Conservation (phyloP, 2,797 vertebrate genomes). For the Lagorchestes hirsutus region DNA sequence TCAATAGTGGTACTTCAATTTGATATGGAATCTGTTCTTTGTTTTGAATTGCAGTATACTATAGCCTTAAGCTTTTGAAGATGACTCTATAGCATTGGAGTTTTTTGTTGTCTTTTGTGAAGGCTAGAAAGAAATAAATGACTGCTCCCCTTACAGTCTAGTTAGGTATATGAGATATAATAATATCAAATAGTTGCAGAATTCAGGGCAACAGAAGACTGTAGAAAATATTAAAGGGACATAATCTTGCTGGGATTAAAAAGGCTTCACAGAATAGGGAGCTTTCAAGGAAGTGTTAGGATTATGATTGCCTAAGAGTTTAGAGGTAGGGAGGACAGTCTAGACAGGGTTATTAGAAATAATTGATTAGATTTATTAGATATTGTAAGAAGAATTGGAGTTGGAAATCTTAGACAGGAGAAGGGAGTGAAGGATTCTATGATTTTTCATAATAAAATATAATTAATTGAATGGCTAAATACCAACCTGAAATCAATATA, state of each 20-base stretch:
- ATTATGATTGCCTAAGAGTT: constrained; percentile 24
- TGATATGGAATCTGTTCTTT: not conserved
- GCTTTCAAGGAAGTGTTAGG: not conserved
- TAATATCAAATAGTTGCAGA: not conserved
- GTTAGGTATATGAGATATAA: not conserved
- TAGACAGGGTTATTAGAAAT: not conserved
- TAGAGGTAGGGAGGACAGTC: not conserved
- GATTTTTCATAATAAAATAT: no score
- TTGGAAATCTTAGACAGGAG: constrained; percentile 17
- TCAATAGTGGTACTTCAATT: not conserved
- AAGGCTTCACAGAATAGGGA: no score
- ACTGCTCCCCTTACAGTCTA: not conserved
- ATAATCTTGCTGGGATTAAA: no score
- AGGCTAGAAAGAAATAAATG: constrained; percentile 52
- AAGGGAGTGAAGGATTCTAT: constrained; percentile 10
- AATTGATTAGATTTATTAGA: not conserved
- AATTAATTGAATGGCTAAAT: constrained; percentile 30
- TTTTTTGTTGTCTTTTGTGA: constrained; percentile 9
- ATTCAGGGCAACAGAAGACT: no score
- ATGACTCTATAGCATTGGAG: constrained; percentile 20
- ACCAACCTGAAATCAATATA: constrained; percentile 4
- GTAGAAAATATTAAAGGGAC: no score
- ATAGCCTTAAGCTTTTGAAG: constrained; percentile 21
- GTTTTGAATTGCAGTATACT: constrained; percentile 31
- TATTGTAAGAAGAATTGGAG: constrained; percentile 7